These are phyloP conservation scores for Neelides folsomi DNA, from an alignment of 2,888 invertebrate species.

Conservation along the genomic window DNA sequence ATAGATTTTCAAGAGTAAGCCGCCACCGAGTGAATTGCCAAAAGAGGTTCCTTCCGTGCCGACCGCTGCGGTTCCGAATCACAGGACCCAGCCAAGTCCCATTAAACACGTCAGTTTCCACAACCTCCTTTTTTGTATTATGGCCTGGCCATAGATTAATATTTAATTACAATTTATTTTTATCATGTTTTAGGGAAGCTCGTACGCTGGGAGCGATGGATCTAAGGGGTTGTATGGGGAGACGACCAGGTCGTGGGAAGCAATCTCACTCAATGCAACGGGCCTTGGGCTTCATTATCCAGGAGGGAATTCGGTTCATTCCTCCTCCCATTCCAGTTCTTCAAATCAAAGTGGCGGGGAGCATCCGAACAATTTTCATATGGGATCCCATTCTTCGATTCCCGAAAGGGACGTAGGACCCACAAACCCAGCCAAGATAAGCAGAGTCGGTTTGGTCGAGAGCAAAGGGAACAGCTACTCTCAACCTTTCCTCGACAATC, in stretches of 20 bases:
- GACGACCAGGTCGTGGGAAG: slow-evolving; percentile 19
- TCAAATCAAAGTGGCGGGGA: slow-evolving; percentile 33
- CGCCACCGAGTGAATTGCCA: slow-evolving; percentile 35
- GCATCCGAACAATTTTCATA: slow-evolving; percentile 18
- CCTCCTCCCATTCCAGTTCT: slow-evolving; percentile 34
- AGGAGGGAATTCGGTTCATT: slow-evolving; percentile 32
- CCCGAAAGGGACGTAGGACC: slow-evolving; percentile 19
- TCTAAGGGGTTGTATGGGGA: slow-evolving; percentile 36
- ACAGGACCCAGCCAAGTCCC: slow-evolving; percentile 18
- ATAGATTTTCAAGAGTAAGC: slow-evolving; percentile 45
- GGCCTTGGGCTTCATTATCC: slow-evolving; percentile 24
- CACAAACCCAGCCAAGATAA: slow-evolving; percentile 14
- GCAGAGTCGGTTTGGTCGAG: slow-evolving; percentile 14
- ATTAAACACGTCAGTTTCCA: slow-evolving; percentile 23
- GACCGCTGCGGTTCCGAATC: slow-evolving; percentile 15
- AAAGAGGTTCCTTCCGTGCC: slow-evolving; percentile 20
- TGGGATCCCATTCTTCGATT: slow-evolving; percentile 25
- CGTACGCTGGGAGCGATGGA: slow-evolving; percentile 38
- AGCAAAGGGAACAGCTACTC: slow-evolving; percentile 25
- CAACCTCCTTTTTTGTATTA: slow-evolving; percentile 1
- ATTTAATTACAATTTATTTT: no score
- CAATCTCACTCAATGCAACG: slow-evolving; percentile 15
- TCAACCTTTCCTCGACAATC: slow-evolving; percentile 18
- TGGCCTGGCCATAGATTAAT: no score
- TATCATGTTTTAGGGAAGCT: no score